These are phyloP conservation scores for Spilogale gracilis DNA, from an alignment of 2,113 vertebrate genomes.

Conservation along the genomic window DNA sequence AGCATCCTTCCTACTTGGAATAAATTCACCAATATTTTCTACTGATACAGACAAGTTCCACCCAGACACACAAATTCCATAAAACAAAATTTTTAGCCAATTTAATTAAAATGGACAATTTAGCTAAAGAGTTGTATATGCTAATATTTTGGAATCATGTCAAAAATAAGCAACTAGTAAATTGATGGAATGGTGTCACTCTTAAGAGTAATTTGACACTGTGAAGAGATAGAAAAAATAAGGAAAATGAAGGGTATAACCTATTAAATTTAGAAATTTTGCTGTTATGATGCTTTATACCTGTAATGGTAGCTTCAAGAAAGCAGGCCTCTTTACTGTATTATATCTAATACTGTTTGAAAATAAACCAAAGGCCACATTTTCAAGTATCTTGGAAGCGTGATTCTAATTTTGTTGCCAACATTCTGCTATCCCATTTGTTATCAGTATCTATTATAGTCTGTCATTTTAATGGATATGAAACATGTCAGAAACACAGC, in stretches of 20 bases:
- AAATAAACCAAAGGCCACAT: conserved; percentile 67
- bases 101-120: conserved; percentile 62
- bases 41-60: conserved; percentile 43
- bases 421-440: conserved; percentile 76
- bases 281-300: background rate
- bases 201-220: background rate
- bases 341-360: conserved; percentile 69
- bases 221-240: background rate
- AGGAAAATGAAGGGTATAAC: background rate
- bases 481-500: conserved; percentile 47
- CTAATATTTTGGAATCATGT: conserved; percentile 49
- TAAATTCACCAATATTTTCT: conserved; percentile 50
- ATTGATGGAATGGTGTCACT: conserved; percentile 9
- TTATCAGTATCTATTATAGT: conserved; percentile 62
- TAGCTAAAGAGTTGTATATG: background rate
- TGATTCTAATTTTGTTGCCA: conserved; percentile 70
- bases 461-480: conserved; percentile 60
- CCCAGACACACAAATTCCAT: conserved; percentile 46
- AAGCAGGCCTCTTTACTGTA: conserved; percentile 56
- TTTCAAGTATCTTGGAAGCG: conserved; percentile 71
- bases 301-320: background rate
- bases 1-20: conserved; percentile 51
- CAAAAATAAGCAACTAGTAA: conserved; percentile 14
- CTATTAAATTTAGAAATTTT: background rate
- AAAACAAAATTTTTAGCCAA: conserved; percentile 65